Evolutionary conservation across 2,113 vertebrate species (phyloP), one percentile per base, ranked within the genome.

Genomic region (Gavialis gangeticus): DNA sequence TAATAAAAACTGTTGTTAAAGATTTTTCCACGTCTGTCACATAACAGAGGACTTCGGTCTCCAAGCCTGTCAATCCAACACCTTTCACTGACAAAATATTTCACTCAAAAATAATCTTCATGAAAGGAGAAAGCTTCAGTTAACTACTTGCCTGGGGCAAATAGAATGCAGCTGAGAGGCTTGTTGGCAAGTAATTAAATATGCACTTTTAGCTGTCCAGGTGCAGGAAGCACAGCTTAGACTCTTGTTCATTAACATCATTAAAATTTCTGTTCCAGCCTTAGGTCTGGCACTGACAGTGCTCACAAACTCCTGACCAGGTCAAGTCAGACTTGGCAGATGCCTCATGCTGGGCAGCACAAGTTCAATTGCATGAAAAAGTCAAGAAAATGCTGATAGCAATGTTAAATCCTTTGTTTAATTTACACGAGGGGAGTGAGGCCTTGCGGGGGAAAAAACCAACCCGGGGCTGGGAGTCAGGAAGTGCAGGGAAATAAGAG

Each of bases 191-290:
- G 81, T 94, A 96, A 97, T 97, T 97, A 96, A 95, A 85, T 90
- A 97, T 88, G 93, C 89, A 90, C 94, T 97, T 97, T 94, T 92
- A 92, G 75, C 92, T 96, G 87, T 77, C 93, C 95, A 91, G 94
- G 94, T 97, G 91, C 88, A 97, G 85, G 64, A 95, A 94, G 92
- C 67, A 82, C 57, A 94, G 77, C 86, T 97, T 94, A 96, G 91
- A 90, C 91, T 97, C 95, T 93, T 92, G 84, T 89, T 97, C 92
- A 97, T 97, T 97, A 97, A 92, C 94, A 91, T 96, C 95, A 95
- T 97, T 97, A 97, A 92, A 97, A 95, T 95, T 96, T 96, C 92
- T 83, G 89, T 96, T 96, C 95, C 89, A 95, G 95, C 92, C 93
- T 63, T 92, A 8, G 5, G 82, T 95, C 87, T 96, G 93, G 93